phyloP scores from a whole-genome alignment of 2,888 invertebrate genomes.

The Podabrus alpinus region DNA sequence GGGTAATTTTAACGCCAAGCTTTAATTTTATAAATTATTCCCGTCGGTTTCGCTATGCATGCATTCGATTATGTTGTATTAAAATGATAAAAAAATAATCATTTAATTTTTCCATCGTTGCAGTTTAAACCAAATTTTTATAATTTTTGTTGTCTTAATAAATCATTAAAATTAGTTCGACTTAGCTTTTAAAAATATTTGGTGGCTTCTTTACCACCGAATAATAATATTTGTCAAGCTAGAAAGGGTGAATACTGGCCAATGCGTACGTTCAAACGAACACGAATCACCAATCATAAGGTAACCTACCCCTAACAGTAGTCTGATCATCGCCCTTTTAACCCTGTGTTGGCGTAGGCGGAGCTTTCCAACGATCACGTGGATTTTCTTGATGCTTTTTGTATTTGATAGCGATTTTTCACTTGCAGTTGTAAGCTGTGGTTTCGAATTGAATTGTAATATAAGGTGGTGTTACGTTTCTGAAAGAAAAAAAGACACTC shows the following conservation, averaged over 20 bases:
- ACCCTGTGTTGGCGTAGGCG: constrained; percentile 37
- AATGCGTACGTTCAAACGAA: constrained; percentile 22
- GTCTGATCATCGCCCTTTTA: constrained; percentile 40
- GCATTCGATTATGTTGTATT: no score
- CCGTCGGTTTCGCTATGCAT: no score
- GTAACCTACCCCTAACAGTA: constrained; percentile 31
- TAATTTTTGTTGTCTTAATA: no score
- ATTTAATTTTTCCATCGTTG: no score
- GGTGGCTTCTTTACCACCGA: not conserved
- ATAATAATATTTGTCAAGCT: constrained; percentile 32
- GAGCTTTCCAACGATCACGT: constrained; percentile 32
- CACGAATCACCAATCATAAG: constrained; percentile 41
- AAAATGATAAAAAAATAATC: no score
- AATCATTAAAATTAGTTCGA: not conserved
- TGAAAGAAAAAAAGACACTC: not conserved
- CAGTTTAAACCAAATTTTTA: no score
- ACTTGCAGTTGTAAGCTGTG: constrained; percentile 18
- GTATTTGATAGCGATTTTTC: constrained; percentile 23
- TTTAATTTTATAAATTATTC: no score
- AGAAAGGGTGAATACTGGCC: constrained; percentile 48
- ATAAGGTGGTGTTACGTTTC: not conserved
- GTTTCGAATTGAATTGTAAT: constrained; percentile 3
- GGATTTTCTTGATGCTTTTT: constrained; percentile 23
- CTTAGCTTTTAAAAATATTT: not conserved
- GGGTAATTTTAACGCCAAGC: no score